Evolutionary conservation across 2,113 vertebrate species (phyloP).

Genomic region (Probosciger aterrimus): DNA sequence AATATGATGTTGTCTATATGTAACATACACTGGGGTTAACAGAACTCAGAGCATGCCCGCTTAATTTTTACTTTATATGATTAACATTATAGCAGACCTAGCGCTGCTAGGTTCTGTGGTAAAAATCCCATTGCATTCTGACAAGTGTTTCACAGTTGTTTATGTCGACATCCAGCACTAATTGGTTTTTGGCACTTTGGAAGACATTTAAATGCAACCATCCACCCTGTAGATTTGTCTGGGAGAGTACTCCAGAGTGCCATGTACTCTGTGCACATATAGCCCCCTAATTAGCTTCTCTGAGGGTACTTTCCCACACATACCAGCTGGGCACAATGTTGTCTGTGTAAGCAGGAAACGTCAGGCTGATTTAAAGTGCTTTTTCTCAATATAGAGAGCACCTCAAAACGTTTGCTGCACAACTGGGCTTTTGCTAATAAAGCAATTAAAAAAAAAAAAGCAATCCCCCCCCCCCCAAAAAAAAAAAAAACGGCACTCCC

Average conservation of each 20-base stretch:
- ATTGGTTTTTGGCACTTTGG: constrained; percentile 22
- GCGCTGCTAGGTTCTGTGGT: not conserved
- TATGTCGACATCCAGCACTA: not conserved
- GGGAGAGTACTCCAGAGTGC: not conserved
- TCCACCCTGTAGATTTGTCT: not conserved
- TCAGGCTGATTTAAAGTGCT: not conserved
- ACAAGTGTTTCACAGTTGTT: not conserved
- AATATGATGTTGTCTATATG: not conserved
- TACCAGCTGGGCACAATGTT: not conserved
- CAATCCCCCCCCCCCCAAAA: not conserved
- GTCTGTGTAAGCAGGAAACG: not conserved
- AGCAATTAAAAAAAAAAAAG: not conserved
- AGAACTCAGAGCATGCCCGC: not conserved
- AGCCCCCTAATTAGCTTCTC: not conserved
- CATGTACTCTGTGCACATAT: not conserved
- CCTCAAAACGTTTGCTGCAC: not conserved
- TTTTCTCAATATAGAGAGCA: not conserved
- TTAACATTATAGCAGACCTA: not conserved
- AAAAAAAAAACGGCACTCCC: not conserved
- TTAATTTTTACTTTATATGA: not conserved
- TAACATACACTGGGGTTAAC: not conserved
- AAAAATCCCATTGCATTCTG: not conserved
- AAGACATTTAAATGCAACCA: not conserved
- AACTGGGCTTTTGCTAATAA: not conserved
- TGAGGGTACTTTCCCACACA: not conserved